Percentiles rank a stretch among this genome's conserved stretches.
Evolutionary conservation across 64 coral and sea anemone genomes (phyloP).

Genomic region (Exaiptasia diaphana): DNA sequence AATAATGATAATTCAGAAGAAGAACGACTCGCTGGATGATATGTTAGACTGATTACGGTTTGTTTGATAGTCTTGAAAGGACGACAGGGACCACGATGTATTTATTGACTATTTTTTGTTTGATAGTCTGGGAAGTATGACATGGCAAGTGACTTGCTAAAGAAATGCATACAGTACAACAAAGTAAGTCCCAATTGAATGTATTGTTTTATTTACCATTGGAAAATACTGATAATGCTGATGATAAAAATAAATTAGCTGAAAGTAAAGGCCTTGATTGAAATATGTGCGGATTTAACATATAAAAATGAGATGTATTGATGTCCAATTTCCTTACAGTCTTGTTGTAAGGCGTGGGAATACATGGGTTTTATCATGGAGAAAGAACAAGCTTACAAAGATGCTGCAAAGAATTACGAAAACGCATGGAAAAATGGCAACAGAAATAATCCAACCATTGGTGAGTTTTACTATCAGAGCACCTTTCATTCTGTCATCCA

Average conservation of each 20-base stretch:
- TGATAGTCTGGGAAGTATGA: conserved; percentile 93
- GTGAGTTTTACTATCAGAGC: background rate
- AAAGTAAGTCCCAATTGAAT: too few relatives aligned
- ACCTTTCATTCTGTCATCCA: background rate
- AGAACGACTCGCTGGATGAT: too few relatives aligned
- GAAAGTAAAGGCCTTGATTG: background rate
- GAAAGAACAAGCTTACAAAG: conserved; percentile 98
- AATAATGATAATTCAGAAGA: too few relatives aligned
- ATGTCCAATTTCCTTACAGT: conserved; percentile 43
- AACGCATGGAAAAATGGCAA: conserved; percentile 99
- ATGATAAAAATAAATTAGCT: background rate
- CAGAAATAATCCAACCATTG: conserved; percentile 93
- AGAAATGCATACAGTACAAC: conserved; percentile 96
- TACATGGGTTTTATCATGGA: conserved; percentile 99
- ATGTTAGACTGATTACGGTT: too few relatives aligned
- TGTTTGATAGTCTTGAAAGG: too few relatives aligned
- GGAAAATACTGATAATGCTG: background rate
- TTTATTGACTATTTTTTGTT: conserved; percentile 13
- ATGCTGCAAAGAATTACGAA: conserved; percentile 94
- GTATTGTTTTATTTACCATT: too few relatives aligned
- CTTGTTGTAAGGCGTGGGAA: conserved; percentile 98
- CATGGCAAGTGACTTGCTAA: conserved; percentile 89
- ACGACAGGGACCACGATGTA: too few relatives aligned
- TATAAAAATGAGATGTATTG: too few relatives aligned
- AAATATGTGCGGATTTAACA: background rate